Evolutionary conservation across 2,113 vertebrate species (phyloP).

Genomic region (Oophaga pumilio): DNA sequence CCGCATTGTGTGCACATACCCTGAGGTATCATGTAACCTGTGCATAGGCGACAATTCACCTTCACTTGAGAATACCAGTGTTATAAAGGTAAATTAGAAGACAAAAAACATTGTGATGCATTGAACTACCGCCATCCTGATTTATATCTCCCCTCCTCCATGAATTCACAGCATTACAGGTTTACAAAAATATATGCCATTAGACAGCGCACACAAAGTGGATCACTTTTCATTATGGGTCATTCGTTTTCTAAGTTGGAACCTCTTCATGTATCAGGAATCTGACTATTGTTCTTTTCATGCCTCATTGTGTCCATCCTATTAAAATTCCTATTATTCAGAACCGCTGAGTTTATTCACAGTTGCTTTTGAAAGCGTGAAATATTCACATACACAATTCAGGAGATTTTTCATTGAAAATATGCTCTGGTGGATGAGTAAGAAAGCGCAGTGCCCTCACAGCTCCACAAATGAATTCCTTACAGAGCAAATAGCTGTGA

Average conservation of each 20-base stretch:
- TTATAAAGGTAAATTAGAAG: neutral
- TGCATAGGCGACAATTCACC: no score
- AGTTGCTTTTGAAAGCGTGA: neutral
- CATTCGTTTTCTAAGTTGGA: neutral
- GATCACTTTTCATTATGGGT: neutral
- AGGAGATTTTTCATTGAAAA: conserved; percentile 51
- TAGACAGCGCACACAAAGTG: neutral
- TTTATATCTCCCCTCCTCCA: neutral
- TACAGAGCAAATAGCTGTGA: conserved; percentile 43
- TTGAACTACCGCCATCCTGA: neutral
- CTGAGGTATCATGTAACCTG: no score
- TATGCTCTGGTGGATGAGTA: conserved; percentile 34
- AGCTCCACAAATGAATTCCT: conserved; percentile 53
- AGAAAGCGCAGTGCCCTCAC: conserved; percentile 18
- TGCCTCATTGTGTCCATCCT: neutral
- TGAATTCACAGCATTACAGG: neutral
- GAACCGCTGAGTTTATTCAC: neutral
- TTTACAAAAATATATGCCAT: neutral
- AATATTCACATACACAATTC: conserved; percentile 41
- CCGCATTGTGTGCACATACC: no score
- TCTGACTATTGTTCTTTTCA: neutral
- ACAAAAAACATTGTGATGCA: neutral
- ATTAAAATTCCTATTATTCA: conserved; percentile 29
- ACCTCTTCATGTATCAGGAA: neutral
- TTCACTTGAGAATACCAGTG: no score